Evolutionary conservation across 2,888 invertebrate genomes (phyloP).

Genomic region (Drosophila incognita): DNA sequence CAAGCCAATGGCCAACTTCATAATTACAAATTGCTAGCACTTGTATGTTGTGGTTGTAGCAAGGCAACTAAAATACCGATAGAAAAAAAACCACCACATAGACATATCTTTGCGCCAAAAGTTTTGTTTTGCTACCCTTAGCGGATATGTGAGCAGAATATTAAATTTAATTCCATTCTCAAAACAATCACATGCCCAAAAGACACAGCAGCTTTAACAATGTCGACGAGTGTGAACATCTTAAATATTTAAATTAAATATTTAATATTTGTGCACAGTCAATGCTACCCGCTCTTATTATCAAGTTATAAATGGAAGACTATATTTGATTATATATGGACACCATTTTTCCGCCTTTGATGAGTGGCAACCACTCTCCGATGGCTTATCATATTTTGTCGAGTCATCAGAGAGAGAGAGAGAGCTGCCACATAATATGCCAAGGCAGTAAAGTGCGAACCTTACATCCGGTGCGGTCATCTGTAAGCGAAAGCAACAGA

Average conservation of each 20-base stretch:
- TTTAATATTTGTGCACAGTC: not conserved
- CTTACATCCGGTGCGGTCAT: slow-evolving; percentile 39
- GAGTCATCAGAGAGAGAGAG: slow-evolving; percentile 27
- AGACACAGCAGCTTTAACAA: not conserved
- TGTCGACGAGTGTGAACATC: not conserved
- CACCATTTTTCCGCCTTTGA: slow-evolving; percentile 7
- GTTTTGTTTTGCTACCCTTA: not conserved
- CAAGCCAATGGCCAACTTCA: slow-evolving; percentile 35
- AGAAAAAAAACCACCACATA: not conserved
- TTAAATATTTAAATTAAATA: slow-evolving; percentile 1
- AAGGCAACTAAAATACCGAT: not conserved
- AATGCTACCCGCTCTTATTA: not conserved
- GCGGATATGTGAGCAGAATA: not conserved
- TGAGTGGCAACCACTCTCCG: slow-evolving; percentile 18
- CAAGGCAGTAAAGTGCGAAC: slow-evolving; percentile 42
- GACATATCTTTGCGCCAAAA: not conserved
- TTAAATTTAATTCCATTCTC: not conserved
- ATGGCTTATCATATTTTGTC: slow-evolving; percentile 35
- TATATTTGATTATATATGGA: not conserved
- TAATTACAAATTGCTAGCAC: slow-evolving; percentile 47
- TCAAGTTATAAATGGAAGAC: slow-evolving; percentile 11
- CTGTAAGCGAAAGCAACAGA: slow-evolving; percentile 6
- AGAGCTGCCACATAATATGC: slow-evolving; percentile 16
- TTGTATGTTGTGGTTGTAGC: slow-evolving; percentile 28
- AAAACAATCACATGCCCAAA: not conserved